These are phyloP conservation scores for Coendou prehensilis DNA, from an alignment of 2,797 vertebrate species.

Conservation along the genomic window DNA sequence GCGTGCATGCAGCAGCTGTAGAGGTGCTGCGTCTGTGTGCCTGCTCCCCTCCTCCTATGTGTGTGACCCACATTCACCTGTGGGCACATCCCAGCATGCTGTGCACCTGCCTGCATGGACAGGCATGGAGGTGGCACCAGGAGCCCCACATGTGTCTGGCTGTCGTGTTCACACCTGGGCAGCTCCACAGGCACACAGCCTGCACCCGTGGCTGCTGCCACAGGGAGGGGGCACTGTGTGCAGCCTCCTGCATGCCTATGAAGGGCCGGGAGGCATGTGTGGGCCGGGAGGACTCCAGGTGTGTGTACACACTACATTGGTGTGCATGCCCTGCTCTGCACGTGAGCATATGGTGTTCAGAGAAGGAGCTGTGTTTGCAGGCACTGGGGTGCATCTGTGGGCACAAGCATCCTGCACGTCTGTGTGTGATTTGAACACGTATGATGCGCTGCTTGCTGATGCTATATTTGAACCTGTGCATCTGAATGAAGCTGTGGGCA, in stretches of 20 bases:
- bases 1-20: fast-evolving
- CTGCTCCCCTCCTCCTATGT: fast-evolving
- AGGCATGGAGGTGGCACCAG: not conserved
- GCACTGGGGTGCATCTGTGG: not conserved
- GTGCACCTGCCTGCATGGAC: not conserved
- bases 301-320: not conserved
- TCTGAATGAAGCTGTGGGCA: not conserved
- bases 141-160: not conserved
- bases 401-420: not conserved
- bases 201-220: not conserved
- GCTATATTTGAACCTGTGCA: not conserved
- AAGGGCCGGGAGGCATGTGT: not conserved
- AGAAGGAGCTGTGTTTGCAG: not conserved
- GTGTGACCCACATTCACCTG: constrained; percentile 1
- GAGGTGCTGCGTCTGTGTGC: not conserved
- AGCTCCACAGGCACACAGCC: not conserved
- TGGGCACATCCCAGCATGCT: not conserved
- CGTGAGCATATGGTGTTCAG: not conserved
- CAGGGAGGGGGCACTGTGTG: not conserved
- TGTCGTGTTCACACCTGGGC: not conserved
- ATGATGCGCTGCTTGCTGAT: not conserved
- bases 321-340: not conserved
- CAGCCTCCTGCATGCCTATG: not conserved
- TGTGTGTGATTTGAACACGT: not conserved
- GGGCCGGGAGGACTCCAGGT: not conserved